Base-by-base conservation (phyloP, 2,797 vertebrate species). In the Clarias fuscus region DNA sequence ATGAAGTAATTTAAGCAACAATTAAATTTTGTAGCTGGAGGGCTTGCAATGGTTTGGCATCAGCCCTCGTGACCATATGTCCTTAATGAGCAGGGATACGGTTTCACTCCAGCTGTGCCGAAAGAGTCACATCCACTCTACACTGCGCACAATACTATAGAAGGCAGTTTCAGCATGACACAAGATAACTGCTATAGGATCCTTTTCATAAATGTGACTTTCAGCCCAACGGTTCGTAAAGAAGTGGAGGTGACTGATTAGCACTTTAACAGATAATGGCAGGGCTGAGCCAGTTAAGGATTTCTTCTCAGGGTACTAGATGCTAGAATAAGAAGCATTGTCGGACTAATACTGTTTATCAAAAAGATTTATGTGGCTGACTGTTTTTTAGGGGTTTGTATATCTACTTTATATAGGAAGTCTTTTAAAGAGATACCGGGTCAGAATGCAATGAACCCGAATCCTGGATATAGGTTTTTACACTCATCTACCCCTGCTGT, bases 51-150 rank as follows among this genome's bases (percentile, higher is more conserved):
- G 73, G 78, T 83, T 84, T 85, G 65, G 48, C 84, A 84, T 85
- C 27, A 81, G 59, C 81, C 18, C 72, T 70, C 40, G 65, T 37
- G 78, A n/a, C 85, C 84, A 81, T 53, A 81, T 40, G 73, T 37
- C 62, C 82, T 88, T 90, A 88, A 90, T 84, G 84, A 86, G 81
- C 58, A 81, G 62, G 14, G 61, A 67, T 68, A 72, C 58, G 30
- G 82, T 78, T 84, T 75, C 78, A 70, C 4, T 84, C 87, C 87
- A n/a, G 61, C 86, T 88, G 88, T 40, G 86, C 62, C 68, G 11
- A 84, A 83, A 72, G 33, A 8, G 1, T 48, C 84, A 71, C 71
- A 37, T 70, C 3, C 40, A 43, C 17, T 83, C 71, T 62, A 78
- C 81, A 73, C 18, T 58, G 65, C 53, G 37, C 73, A 56, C 85